Base-by-base conservation (phyloP, 2,113 vertebrate species). In the Cariama cristata region DNA sequence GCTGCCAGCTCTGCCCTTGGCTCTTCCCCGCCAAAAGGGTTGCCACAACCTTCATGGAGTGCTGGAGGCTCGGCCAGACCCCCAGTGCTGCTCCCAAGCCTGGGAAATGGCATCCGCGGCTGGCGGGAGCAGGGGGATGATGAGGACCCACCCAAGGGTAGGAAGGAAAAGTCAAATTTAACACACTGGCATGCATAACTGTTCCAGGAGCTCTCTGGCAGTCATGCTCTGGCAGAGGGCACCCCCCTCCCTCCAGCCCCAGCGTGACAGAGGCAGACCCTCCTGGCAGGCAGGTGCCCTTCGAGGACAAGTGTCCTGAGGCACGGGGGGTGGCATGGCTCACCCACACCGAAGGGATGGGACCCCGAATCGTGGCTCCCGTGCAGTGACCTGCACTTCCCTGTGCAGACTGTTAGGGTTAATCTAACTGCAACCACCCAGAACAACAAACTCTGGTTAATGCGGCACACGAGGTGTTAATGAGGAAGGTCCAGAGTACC, bases 391-490 rank as follows among this genome's bases (percentile, higher is more conserved):
- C 47, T 44, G 38, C 7, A 4, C 60, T 35, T 27, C 38, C 35
- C 32, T 2, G 45, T 35, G 40, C 71, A 42, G 56, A 49, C 64
- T 60, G 71, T 64, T 88, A 90, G 71, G 40, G 45, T 97, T 97
- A 96, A 96, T 60, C 42, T 17, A 52, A 90, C 50, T 28, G 19
- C 67, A 90, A 27, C 27, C 55, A 11, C 38, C 86, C 58, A 1
- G 26, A 53, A 94, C 2, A 26, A 79, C 92, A 97, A 75, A 92
- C 73, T 12, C 33, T 40, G 66, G 92, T 95, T 97, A 97, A 93
- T 52, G 81, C 0, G 35, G 55, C 87, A 96, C 79, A 93, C 85
- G 10, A n/a, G 72, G 81, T 47, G 74, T 94, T 94, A 96, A 55
- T 3, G 6, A 63, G 79, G 44, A 55, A 33, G 49, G 53, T 15